phyloP scores from a whole-genome alignment of 2,113 vertebrate genomes.

The Dissostichus mawsoni region DNA sequence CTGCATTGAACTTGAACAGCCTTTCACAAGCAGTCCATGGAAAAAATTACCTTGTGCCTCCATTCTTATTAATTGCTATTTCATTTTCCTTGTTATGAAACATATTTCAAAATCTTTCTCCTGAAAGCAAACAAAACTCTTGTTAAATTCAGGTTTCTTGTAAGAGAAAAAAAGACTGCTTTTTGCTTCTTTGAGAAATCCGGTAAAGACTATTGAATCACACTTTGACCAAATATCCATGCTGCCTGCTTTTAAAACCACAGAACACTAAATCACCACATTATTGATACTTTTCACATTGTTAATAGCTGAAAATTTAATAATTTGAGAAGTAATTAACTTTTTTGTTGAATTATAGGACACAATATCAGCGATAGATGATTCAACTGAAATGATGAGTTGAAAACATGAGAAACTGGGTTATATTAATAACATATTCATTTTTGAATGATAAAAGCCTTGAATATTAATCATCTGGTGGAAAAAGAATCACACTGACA shows the following conservation, averaged over 20 bases:
- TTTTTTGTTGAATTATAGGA: slow-evolving; percentile 6
- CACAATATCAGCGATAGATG: slow-evolving; percentile 3
- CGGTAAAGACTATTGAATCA: slow-evolving; percentile 4
- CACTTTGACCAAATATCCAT: slow-evolving; percentile 11
- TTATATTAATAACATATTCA: slow-evolving; percentile 54
- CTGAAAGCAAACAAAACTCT: slow-evolving; percentile 36
- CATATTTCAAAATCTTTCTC: slow-evolving; percentile 46
- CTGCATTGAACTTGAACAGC: slow-evolving; percentile 58
- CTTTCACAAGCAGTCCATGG: slow-evolving; percentile 58
- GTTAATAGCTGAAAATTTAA: no score
- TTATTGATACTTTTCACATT: background rate
- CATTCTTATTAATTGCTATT: slow-evolving; percentile 73
- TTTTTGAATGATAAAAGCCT: slow-evolving; percentile 63
- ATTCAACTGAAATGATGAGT: no score
- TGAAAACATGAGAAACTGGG: no score
- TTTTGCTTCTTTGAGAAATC: slow-evolving; percentile 17
- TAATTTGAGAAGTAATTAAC: slow-evolving; percentile 31
- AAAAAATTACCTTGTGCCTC: slow-evolving; percentile 78
- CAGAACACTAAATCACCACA: background rate
- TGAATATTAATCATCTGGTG: slow-evolving; percentile 29
- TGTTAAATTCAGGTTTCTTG: slow-evolving; percentile 22
- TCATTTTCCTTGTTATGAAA: slow-evolving; percentile 75
- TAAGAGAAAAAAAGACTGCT: slow-evolving; percentile 9
- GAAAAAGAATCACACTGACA: slow-evolving; percentile 23
- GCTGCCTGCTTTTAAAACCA: slow-evolving; percentile 12